Evolutionary conservation across 2,797 vertebrate genomes (phyloP).

Genomic region (Myotis findleyi): DNA sequence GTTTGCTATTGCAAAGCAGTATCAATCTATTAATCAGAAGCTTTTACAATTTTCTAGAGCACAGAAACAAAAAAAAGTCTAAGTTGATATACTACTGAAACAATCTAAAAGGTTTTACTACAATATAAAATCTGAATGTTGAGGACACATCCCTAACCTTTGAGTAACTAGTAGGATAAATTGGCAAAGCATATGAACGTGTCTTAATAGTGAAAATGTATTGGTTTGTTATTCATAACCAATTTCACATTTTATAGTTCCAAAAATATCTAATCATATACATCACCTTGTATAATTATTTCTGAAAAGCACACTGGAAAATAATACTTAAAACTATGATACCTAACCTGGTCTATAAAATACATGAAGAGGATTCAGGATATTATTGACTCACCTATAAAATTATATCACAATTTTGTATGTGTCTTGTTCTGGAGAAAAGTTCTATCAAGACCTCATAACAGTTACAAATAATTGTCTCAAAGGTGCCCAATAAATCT

Average conservation of each 20-base stretch:
- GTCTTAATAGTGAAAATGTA: neutral
- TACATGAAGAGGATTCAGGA: neutral
- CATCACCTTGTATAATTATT: neutral
- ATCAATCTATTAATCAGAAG: neutral
- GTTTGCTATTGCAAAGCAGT: conserved; percentile 20
- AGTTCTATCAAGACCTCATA: neutral
- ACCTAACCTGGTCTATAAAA: neutral
- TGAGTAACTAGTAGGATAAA: neutral
- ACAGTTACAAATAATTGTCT: neutral
- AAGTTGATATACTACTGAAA: neutral
- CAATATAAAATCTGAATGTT: neutral
- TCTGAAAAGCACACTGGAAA: neutral
- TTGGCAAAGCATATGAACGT: neutral
- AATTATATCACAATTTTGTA: neutral
- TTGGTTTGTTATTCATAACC: neutral
- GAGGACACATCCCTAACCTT: neutral
- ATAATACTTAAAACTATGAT: neutral
- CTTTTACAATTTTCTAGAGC: neutral
- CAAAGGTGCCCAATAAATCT: neutral
- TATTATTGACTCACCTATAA: neutral
- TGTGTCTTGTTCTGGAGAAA: neutral
- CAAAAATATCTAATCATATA: neutral
- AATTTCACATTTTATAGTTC: neutral
- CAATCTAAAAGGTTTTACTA: neutral
- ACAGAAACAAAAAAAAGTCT: neutral